These are phyloP conservation scores for Dasyornis broadbenti DNA, from an alignment of 2,113 vertebrate species.

Conservation along the genomic window DNA sequence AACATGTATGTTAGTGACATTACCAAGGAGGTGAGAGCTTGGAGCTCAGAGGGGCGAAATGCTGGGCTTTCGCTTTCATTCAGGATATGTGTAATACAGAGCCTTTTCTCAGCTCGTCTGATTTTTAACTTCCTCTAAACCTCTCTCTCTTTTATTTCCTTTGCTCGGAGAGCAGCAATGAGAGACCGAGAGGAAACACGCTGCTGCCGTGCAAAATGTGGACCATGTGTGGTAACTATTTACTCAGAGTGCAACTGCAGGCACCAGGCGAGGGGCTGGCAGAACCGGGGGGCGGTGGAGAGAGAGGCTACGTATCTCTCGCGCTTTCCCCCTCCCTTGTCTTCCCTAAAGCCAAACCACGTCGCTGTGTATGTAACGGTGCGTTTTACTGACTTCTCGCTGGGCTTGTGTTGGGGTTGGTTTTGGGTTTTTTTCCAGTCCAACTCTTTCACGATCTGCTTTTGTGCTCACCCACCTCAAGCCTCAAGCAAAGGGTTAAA, in stretches of 20 bases:
- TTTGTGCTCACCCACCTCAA: not conserved
- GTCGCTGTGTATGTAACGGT: not conserved
- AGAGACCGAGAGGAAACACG: conserved; percentile 72
- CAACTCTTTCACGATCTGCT: not conserved
- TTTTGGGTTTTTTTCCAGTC: not conserved
- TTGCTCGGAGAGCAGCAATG: conserved; percentile 59
- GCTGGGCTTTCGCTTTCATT: conserved; percentile 53
- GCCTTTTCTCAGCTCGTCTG: conserved; percentile 52
- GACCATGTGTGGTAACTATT: conserved; percentile 76
- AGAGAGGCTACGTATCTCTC: not conserved
- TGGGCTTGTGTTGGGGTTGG: not conserved
- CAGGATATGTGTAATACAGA: conserved; percentile 46
- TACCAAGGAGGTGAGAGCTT: conserved; percentile 25
- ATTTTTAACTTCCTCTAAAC: conserved; percentile 69
- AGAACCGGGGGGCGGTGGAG: not conserved
- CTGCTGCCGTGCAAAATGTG: conserved; percentile 75
- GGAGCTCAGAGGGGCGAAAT: not conserved
- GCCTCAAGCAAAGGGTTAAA: conserved; percentile 58
- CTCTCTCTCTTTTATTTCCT: not conserved
- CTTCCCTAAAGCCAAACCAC: conserved; percentile 25
- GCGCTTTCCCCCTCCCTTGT: accelerated
- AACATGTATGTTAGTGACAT: not conserved
- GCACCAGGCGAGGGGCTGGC: conserved; percentile 23
- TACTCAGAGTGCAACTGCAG: conserved; percentile 62
- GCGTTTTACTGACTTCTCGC: conserved; percentile 20